Conservation (phyloP, 2,113 vertebrate genomes). For the Chunga burmeisteri region DNA sequence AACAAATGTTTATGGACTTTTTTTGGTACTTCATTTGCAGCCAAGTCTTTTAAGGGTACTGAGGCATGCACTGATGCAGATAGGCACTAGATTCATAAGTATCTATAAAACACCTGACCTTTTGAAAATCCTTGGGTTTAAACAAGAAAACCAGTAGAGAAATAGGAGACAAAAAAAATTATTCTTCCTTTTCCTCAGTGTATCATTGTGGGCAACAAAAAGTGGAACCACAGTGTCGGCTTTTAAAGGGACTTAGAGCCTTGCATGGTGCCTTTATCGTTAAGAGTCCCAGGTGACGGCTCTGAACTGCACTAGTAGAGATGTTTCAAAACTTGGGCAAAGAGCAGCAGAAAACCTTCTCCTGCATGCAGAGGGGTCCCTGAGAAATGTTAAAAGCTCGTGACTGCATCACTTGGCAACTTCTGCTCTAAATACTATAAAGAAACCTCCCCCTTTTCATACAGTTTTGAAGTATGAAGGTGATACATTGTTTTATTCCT, state of each 20-base stretch:
- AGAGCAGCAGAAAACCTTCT: background rate
- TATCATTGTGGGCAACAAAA: background rate
- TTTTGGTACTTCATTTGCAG: background rate
- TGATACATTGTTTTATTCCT: background rate
- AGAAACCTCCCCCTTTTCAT: background rate
- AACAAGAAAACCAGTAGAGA: background rate
- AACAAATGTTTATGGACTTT: background rate
- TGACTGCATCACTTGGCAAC: background rate
- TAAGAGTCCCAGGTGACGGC: background rate
- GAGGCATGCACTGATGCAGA: background rate
- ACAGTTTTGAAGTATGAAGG: background rate
- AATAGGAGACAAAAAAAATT: rapidly evolving
- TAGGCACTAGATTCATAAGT: too few relatives aligned
- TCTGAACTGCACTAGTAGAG: background rate
- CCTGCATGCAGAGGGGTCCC: background rate
- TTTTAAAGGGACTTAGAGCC: background rate
- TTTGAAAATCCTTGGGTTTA: background rate
- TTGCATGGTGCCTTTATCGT: background rate
- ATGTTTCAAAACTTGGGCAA: background rate
- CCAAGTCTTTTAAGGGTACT: background rate
- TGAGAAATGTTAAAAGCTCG: background rate
- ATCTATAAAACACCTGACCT: background rate
- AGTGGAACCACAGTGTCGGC: background rate
- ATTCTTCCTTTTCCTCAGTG: background rate
- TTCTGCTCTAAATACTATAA: background rate